Conservation (phyloP, 2,797 vertebrate genomes). For the Macropodus opercularis region DNA sequence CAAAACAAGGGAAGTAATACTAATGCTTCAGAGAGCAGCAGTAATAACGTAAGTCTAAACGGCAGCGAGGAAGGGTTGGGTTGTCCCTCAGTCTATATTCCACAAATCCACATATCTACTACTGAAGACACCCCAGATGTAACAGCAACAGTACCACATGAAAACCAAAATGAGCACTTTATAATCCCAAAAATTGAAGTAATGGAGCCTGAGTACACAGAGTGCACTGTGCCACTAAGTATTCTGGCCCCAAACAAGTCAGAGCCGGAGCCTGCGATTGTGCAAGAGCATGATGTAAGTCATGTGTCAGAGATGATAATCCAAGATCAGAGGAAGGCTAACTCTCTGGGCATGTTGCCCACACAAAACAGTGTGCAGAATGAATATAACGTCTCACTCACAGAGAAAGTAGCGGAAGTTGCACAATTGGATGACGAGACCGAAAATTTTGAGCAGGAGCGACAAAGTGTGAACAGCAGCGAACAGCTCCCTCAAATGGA, state of each 20-base stretch:
- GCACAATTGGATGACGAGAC: conserved; percentile 52
- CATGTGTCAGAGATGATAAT: conserved; percentile 23
- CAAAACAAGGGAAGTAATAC: conserved; percentile 26
- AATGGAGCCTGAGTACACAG: conserved; percentile 70
- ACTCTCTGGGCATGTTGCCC: conserved; percentile 27
- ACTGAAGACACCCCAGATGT: conserved; percentile 53
- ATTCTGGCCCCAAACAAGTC: conserved; percentile 51
- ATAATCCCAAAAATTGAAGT: conserved; percentile 66
- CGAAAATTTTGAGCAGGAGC: conserved; percentile 23
- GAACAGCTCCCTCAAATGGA: conserved; percentile 44
- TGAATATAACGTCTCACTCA: conserved; percentile 29
- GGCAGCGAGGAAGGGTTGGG: conserved; percentile 28
- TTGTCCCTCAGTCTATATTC: conserved; percentile 59
- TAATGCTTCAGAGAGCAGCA: conserved; percentile 36
- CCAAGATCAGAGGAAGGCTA: conserved; percentile 21
- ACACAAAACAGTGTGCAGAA: conserved; percentile 46
- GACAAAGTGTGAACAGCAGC: conserved; percentile 5
- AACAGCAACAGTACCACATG: conserved; percentile 44
- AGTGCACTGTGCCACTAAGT: conserved; percentile 52
- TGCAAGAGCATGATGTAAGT: conserved; percentile 54
- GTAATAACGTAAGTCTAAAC: conserved; percentile 34
- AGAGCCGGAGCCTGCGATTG: conserved; percentile 34
- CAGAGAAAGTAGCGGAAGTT: conserved; percentile 56
- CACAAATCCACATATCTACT: conserved; percentile 65
- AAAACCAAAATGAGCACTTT: conserved; percentile 47